A percentile compares a stretch with the other conserved stretches of the same genome.
Evolutionary conservation across 2,888 invertebrate species (phyloP).

Genomic region (Euplagia quadripunctaria): DNA sequence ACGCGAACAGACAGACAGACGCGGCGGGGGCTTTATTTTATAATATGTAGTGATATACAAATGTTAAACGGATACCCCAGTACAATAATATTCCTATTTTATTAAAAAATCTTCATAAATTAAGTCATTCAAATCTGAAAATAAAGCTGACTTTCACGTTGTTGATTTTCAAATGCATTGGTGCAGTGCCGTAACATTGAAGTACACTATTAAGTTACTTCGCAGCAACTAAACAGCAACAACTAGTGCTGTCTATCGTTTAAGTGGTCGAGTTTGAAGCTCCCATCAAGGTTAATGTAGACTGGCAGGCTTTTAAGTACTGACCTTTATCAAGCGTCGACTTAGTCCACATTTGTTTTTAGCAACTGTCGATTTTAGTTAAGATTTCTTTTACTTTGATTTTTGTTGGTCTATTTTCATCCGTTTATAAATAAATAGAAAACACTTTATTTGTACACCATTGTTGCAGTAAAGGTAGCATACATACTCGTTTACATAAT

Average conservation of each 20-base stretch:
- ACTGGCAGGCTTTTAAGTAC: constrained; percentile 64
- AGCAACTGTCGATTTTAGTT: not conserved
- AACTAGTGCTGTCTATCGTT: constrained; percentile 23
- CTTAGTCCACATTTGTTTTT: constrained; percentile 6
- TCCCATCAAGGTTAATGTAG: constrained; percentile 46
- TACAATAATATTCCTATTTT: no score
- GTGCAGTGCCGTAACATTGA: not conserved
- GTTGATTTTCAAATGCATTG: constrained; percentile 6
- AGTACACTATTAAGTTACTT: constrained; percentile 1
- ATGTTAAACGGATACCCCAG: no score
- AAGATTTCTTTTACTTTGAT: not conserved
- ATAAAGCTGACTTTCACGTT: not conserved
- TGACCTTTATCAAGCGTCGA: constrained; percentile 39
- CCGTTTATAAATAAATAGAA: no score
- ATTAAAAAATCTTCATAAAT: no score
- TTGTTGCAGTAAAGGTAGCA: no score
- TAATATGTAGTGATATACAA: no score
- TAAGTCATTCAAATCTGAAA: not conserved
- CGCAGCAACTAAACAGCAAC: constrained; percentile 1
- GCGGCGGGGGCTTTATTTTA: no score
- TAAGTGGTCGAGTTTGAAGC: constrained; percentile 28
- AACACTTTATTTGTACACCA: no score
- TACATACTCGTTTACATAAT: no score
- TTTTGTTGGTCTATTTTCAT: no score
- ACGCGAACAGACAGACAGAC: no score